phyloP scores from a whole-genome alignment of 2,797 vertebrate genomes.

The Gobionotothen gibberifrons region DNA sequence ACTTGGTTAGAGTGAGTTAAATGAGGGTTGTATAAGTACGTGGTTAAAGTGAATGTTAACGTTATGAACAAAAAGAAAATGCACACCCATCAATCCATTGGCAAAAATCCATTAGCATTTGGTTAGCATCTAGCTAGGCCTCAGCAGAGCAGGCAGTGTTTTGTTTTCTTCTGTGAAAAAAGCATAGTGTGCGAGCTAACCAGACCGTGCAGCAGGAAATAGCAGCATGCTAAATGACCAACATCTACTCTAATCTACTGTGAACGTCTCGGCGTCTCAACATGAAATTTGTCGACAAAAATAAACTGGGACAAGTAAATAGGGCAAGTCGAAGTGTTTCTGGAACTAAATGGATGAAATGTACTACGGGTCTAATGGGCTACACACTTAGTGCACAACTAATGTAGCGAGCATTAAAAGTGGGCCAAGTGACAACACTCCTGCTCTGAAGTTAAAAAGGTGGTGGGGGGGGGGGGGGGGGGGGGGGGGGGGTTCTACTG shows the following conservation, averaged over 20 bases:
- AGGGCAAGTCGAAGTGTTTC: slow-evolving; percentile 52
- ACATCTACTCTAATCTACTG: slow-evolving; percentile 18
- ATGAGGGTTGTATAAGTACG: too few species aligned
- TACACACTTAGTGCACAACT: slow-evolving; percentile 49
- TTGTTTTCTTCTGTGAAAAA: slow-evolving; percentile 14
- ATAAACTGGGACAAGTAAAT: slow-evolving; percentile 56
- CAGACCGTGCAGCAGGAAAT: slow-evolving; percentile 52
- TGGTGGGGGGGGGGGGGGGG: too few species aligned
- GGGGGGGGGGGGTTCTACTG: slow-evolving; percentile 45
- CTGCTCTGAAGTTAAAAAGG: slow-evolving; percentile 62
- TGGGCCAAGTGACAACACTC: slow-evolving; percentile 65
- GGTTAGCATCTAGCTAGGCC: slow-evolving; percentile 51
- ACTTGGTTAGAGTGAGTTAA: too few species aligned
- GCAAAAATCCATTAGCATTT: not conserved
- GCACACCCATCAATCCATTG: too few species aligned
- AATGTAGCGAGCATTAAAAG: slow-evolving; percentile 33
- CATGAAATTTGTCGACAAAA: slow-evolving; percentile 22
- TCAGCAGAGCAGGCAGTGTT: slow-evolving; percentile 71
- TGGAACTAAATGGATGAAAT: slow-evolving; percentile 75
- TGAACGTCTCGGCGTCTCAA: not conserved
- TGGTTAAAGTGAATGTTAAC: too few species aligned
- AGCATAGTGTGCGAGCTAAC: slow-evolving; percentile 31
- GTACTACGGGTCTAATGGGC: slow-evolving; percentile 55
- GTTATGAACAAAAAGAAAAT: too few species aligned
- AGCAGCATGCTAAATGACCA: slow-evolving; percentile 1